These are phyloP conservation scores for Camponotus vicinus DNA, from an alignment of 1,140 invertebrate genomes.

Conservation along the genomic window DNA sequence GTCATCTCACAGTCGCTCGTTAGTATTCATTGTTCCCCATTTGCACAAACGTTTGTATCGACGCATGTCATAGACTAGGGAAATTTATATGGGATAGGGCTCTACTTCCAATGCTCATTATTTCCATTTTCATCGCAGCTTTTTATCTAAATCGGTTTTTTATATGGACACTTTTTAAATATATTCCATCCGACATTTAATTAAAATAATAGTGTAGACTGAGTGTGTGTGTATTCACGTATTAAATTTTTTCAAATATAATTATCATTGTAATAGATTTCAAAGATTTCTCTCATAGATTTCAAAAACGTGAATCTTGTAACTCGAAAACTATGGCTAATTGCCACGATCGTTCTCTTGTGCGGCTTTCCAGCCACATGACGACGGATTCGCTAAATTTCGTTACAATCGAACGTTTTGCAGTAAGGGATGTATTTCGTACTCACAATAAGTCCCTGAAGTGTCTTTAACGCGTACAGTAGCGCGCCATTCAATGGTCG, in stretches of 20 bases:
- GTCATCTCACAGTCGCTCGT: slow-evolving; percentile 66
- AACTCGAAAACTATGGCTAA: slow-evolving; percentile 12
- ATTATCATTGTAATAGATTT: not conserved
- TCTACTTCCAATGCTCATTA: not conserved
- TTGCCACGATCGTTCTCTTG: slow-evolving; percentile 18
- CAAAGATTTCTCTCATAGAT: too few relatives aligned
- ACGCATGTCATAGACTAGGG: not conserved
- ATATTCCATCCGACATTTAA: not conserved
- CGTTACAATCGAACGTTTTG: slow-evolving; percentile 78
- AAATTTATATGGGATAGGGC: slow-evolving; percentile 39
- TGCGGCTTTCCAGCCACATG: not conserved
- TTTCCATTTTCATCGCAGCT: slow-evolving; percentile 5
- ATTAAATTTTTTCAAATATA: slow-evolving; percentile 15
- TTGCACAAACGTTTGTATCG: slow-evolving; percentile 20
- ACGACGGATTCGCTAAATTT: slow-evolving; percentile 70
- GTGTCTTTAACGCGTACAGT: slow-evolving; percentile 82
- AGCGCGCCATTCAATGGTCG: slow-evolving; percentile 79
- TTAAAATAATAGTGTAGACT: not conserved
- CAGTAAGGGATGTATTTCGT: slow-evolving; percentile 63
- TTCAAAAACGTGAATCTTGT: not conserved
- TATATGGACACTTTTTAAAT: not conserved
- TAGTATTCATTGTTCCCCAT: slow-evolving; percentile 75
- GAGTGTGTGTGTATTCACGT: not conserved
- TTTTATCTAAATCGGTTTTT: not conserved
- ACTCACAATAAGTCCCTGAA: slow-evolving; percentile 79